Conservation (phyloP, 2,113 vertebrate genomes). For the Orthochromis malagaraziensis region DNA sequence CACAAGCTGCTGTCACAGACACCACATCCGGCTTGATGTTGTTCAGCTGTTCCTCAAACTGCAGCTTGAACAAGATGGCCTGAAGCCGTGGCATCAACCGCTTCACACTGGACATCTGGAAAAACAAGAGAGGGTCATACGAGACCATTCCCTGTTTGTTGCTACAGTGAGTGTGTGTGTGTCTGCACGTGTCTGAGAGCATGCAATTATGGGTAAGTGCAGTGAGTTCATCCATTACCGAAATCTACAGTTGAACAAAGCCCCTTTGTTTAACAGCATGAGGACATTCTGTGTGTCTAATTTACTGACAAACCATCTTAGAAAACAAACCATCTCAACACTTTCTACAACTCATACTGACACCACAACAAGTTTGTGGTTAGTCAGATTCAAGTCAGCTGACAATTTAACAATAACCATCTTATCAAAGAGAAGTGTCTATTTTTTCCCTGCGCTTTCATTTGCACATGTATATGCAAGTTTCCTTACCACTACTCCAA, state of each 20-base stretch:
- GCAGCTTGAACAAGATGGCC: slow-evolving; percentile 83
- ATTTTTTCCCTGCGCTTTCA: background rate
- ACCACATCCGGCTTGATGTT: slow-evolving; percentile 91
- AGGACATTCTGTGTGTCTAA: background rate
- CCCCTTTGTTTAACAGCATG: background rate
- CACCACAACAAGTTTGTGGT: background rate
- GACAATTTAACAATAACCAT: background rate
- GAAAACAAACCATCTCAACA: background rate
- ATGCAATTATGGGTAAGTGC: background rate
- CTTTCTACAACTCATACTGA: background rate
- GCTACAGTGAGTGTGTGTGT: background rate
- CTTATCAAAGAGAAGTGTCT: background rate
- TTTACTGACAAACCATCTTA: background rate
- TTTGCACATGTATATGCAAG: background rate
- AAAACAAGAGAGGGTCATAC: background rate
- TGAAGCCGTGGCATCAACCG: slow-evolving; percentile 75
- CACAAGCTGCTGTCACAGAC: slow-evolving; percentile 86
- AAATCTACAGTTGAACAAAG: slow-evolving; percentile 27
- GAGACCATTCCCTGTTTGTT: background rate
- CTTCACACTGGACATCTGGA: slow-evolving; percentile 82
- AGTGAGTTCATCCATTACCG: slow-evolving; percentile 5
- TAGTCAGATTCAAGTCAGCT: background rate
- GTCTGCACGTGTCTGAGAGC: background rate
- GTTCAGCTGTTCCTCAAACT: slow-evolving; percentile 86
- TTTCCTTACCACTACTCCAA: slow-evolving; percentile 79